Conservation (phyloP, 2,888 invertebrate species). For the Amblyteles armatorius region DNA sequence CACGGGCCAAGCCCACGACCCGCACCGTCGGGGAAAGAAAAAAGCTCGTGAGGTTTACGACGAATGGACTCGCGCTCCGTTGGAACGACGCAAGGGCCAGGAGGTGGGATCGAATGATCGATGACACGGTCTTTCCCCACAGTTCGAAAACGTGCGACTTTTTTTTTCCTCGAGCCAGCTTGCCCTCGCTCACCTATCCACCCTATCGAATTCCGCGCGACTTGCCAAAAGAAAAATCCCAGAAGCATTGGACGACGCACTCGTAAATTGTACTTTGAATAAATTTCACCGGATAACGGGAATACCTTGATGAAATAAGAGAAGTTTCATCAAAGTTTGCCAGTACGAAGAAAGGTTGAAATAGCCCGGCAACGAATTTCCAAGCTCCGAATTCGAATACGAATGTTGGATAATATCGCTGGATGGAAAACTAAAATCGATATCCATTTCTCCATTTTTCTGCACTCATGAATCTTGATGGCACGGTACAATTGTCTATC, state of each 20-base stretch:
- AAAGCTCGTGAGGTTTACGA: slow-evolving; percentile 49
- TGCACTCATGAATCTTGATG: background rate
- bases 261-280: slow-evolving; percentile 11
- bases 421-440: background rate
- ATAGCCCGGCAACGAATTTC: background rate
- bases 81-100: background rate
- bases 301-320: background rate
- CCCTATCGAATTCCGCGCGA: background rate
- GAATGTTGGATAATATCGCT: background rate
- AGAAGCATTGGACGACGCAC: background rate
- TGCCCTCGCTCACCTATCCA: slow-evolving; percentile 7
- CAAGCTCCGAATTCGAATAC: background rate
- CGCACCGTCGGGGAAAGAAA: slow-evolving; percentile 14
- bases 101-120: slow-evolving; percentile 53
- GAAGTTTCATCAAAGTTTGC: slow-evolving; percentile 1
- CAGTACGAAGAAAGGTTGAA: background rate
- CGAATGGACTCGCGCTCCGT: slow-evolving; percentile 20
- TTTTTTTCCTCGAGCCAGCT: background rate
- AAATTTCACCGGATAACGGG: background rate
- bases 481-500: background rate
- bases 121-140: slow-evolving; percentile 44
- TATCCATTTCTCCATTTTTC: background rate
- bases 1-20: background rate
- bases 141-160: background rate
- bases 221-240: slow-evolving; percentile 14